These are phyloP conservation scores for Ennomos quercinarius DNA, from an alignment of 2,888 invertebrate species.

Conservation along the genomic window DNA sequence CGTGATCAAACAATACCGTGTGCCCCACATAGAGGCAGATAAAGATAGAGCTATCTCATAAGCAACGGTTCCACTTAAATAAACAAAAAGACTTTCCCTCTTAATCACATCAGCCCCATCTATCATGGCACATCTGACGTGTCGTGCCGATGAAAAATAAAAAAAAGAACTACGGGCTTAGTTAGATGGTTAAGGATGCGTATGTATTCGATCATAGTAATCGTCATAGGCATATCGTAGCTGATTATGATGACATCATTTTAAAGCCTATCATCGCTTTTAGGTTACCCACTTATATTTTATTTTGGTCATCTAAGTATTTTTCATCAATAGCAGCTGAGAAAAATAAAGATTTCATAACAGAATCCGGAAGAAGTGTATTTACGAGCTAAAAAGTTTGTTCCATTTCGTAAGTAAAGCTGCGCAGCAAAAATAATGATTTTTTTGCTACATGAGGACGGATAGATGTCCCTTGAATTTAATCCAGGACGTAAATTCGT, in stretches of 20 bases:
- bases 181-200: constrained; percentile 18
- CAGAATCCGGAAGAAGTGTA: constrained; percentile 14
- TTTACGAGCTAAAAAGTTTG: constrained; percentile 16
- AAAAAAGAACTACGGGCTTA: constrained; percentile 32
- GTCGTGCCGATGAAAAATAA: constrained; percentile 38
- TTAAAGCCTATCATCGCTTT: constrained; percentile 16
- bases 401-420: constrained; percentile 34
- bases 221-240: constrained; percentile 19
- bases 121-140: constrained; percentile 46
- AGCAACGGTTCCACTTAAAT: constrained; percentile 48
- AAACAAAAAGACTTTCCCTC: constrained; percentile 57
- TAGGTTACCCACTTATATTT: constrained; percentile 5
- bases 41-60: constrained; percentile 51
- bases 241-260: constrained; percentile 18
- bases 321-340: not conserved
- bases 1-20: constrained; percentile 59
- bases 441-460: constrained; percentile 24
- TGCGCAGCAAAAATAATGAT: constrained; percentile 32
- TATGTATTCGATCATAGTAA: constrained; percentile 29
- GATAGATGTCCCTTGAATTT: constrained; percentile 43
- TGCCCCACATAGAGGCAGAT: constrained; percentile 57
- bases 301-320: constrained; percentile 12
- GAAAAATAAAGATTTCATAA: constrained; percentile 5
- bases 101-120: constrained; percentile 51
- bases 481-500: constrained; percentile 53